A percentile compares a stretch with the other conserved stretches of the same genome.
Conservation (phyloP, 1,140 invertebrate genomes). For the Cataglyphis hispanica region DNA sequence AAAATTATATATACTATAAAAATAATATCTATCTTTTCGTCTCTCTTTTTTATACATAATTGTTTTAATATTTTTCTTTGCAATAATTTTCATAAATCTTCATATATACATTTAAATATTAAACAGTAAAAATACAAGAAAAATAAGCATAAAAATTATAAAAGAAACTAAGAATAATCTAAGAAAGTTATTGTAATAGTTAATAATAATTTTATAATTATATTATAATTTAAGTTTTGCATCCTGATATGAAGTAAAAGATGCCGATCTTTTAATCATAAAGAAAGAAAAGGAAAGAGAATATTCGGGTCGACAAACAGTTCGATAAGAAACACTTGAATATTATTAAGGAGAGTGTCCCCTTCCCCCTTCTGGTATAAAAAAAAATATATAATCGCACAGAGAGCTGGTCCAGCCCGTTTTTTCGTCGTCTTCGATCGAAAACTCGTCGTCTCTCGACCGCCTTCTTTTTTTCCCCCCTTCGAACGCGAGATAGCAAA, state of each 20-base stretch:
- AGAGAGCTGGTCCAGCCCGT: slow-evolving; percentile 34
- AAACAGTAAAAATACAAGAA: too few species aligned
- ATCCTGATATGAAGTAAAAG: neutral
- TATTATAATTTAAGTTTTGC: neutral
- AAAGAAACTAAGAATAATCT: too few species aligned
- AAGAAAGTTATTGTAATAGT: too few species aligned
- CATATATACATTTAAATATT: too few species aligned
- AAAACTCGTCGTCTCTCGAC: slow-evolving; percentile 27
- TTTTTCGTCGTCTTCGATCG: slow-evolving; percentile 51
- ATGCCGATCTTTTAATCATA: neutral
- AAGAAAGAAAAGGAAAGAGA: neutral
- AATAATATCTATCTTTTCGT: neutral
- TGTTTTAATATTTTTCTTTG: neutral
- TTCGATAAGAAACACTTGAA: slow-evolving; percentile 9
- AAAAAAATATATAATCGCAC: neutral
- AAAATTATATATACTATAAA: neutral
- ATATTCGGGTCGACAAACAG: neutral
- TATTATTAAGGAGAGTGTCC: slow-evolving; percentile 8
- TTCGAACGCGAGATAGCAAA: slow-evolving; percentile 1
- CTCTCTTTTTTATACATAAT: neutral
- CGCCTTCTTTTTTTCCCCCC: slow-evolving; percentile 11
- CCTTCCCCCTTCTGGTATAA: too few species aligned
- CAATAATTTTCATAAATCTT: neutral
- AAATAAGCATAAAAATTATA: too few species aligned
- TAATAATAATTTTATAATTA: neutral